Base-by-base conservation (phyloP, 1,140 invertebrate genomes). In the Dolichoris vasculosae region DNA sequence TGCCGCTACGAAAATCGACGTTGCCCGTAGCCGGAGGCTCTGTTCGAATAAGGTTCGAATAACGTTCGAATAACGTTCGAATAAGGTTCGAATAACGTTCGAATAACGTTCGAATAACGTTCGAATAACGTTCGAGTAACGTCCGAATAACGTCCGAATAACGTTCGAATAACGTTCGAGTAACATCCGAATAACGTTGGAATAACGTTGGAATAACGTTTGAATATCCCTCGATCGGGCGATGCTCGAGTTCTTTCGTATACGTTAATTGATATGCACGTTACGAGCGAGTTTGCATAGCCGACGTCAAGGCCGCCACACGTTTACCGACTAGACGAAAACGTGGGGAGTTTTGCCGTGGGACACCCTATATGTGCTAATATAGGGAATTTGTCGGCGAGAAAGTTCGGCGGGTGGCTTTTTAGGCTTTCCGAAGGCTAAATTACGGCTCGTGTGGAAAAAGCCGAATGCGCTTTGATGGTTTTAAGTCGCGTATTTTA, bases 391-490 rank as follows among this genome's bases (percentile, higher is more conserved):
- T 73, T 43, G 46, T 35, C 75, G 48, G 32, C 30, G 76, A 78
- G 76, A 63, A 59, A 78, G 48, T 78, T 55, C 23, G 51, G 76
- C 51, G 76, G 76, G 76, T 59, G 76, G 76, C 32, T 78, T 78
- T 78, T 78, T 78, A 55, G 48, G 43, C 51, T 55, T 59, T 78
- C 48, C 76, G 51, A 78, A 55, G 51, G 23, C 51, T 64, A 80
- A 64, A 64, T 64, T 64, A 64, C 78, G 55, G 78, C 35, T 46
- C n/a, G 55, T 43, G 35, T 59, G 76, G 51, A 59, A 78, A 78
- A 78, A 38, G 76, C 32, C 48, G 76, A 78, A 78, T 78, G 51
- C 76, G 7, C 46, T 76, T 51, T 76, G 75, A 51, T 48, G 75
- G 75, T 51, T 76, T 76, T 76, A 76, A 51, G 43, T 51, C 46